Evolutionary conservation across 2,113 vertebrate genomes (phyloP).

Genomic region (Calidris pugnax): DNA sequence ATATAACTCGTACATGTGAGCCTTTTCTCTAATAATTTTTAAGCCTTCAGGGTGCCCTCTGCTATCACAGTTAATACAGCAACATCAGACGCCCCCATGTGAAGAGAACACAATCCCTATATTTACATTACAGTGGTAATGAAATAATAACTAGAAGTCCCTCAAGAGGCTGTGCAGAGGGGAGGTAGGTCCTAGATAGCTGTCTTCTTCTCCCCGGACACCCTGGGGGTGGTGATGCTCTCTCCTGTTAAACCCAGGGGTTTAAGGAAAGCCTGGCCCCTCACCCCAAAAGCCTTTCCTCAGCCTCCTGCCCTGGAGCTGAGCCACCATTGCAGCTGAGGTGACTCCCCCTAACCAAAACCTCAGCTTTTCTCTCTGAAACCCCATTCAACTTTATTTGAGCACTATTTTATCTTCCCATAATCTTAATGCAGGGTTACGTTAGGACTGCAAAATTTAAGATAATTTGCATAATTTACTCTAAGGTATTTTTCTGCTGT

Average conservation of each 20-base stretch:
- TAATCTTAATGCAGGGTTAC: neutral
- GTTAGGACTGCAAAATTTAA: neutral
- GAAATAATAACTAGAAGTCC: neutral
- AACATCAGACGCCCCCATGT: neutral
- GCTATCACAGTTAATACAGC: neutral
- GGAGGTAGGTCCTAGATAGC: neutral
- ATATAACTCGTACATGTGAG: rapidly evolving
- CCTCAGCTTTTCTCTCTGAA: neutral
- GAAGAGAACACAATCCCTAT: neutral
- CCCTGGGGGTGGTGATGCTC: neutral
- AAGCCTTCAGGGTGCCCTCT: neutral
- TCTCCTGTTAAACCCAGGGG: neutral
- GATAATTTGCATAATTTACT: neutral
- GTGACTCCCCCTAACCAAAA: neutral
- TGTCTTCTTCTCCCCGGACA: neutral
- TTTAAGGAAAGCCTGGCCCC: too few relatives aligned
- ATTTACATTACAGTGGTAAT: neutral
- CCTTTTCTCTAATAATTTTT: neutral
- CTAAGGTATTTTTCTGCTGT: neutral
- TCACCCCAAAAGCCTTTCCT: too few relatives aligned
- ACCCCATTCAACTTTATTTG: neutral
- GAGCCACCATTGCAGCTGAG: neutral
- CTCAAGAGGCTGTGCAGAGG: neutral
- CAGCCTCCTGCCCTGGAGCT: neutral
- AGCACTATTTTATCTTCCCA: neutral